Conservation (phyloP, 2,797 vertebrate species). For the Chiloscyllium punctatum region DNA sequence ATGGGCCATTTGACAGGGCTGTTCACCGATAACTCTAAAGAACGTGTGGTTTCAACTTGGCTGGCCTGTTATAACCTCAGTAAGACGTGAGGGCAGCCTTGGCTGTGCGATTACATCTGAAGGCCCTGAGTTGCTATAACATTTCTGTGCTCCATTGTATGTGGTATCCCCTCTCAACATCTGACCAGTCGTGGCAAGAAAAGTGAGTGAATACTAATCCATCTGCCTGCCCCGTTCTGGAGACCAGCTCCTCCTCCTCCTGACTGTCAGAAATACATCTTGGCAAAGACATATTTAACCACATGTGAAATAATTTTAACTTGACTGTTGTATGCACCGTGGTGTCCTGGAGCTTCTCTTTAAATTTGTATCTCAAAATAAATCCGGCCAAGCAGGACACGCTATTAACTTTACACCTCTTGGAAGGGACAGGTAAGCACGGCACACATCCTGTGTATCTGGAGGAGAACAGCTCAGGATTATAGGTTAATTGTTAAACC, state of each 20-base stretch:
- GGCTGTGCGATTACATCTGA: not conserved
- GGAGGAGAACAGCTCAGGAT: too few relatives aligned
- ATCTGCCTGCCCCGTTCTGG: not conserved
- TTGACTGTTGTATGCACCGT: not conserved
- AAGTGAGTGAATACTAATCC: not conserved
- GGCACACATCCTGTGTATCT: too few relatives aligned
- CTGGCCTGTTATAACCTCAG: not conserved
- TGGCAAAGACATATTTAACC: not conserved
- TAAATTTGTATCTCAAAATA: not conserved
- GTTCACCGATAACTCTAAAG: not conserved
- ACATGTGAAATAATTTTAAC: not conserved
- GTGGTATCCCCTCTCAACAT: not conserved
- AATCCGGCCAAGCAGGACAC: not conserved
- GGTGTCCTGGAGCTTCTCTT: not conserved
- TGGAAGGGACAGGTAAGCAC: not conserved
- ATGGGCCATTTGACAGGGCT: not conserved
- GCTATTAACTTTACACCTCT: not conserved
- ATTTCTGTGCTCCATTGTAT: not conserved
- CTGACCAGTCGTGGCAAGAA: too few relatives aligned
- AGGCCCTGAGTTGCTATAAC: not conserved
- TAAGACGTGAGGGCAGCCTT: not conserved
- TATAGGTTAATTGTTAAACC: not conserved
- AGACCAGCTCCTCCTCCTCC: too few relatives aligned
- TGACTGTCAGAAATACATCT: not conserved
- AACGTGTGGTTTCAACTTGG: not conserved